Evolutionary conservation across 2,888 invertebrate species (phyloP).

Genomic region (Heliconius cydno): DNA sequence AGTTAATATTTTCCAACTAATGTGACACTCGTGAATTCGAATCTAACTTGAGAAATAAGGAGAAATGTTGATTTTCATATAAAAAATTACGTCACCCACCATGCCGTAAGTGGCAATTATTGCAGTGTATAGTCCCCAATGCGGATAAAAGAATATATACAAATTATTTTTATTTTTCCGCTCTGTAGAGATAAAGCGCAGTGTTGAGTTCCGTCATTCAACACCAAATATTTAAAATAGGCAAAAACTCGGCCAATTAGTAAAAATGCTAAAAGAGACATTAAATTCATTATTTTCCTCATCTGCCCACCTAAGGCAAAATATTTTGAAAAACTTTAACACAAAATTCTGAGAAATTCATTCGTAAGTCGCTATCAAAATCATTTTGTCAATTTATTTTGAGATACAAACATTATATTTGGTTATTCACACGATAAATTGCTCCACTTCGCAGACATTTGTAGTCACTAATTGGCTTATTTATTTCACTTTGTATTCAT

Average conservation of each 20-base stretch:
- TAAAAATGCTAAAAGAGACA: neutral
- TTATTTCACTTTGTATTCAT: neutral
- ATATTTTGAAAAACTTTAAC: slow-evolving; percentile 30
- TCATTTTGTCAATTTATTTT: slow-evolving; percentile 39
- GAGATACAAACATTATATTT: slow-evolving; percentile 25
- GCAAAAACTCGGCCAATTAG: neutral
- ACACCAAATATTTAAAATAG: neutral
- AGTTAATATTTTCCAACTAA: too few relatives aligned
- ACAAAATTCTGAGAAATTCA: slow-evolving; percentile 30
- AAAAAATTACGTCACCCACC: neutral
- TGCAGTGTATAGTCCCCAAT: neutral
- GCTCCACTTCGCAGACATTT: neutral
- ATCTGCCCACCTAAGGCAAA: neutral
- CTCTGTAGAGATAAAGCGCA: neutral
- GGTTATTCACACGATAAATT: slow-evolving; percentile 1
- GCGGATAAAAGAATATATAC: too few relatives aligned
- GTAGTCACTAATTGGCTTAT: neutral
- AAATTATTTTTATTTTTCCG: neutral
- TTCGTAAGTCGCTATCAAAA: slow-evolving; percentile 28
- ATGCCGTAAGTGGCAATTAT: neutral
- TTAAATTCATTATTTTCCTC: neutral
- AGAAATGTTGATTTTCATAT: neutral
- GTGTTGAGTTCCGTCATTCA: neutral
- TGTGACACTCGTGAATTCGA: too few relatives aligned
- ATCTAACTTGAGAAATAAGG: too few relatives aligned